Base-by-base conservation (phyloP, 2,113 vertebrate species). In the Dipodomys spectabilis region DNA sequence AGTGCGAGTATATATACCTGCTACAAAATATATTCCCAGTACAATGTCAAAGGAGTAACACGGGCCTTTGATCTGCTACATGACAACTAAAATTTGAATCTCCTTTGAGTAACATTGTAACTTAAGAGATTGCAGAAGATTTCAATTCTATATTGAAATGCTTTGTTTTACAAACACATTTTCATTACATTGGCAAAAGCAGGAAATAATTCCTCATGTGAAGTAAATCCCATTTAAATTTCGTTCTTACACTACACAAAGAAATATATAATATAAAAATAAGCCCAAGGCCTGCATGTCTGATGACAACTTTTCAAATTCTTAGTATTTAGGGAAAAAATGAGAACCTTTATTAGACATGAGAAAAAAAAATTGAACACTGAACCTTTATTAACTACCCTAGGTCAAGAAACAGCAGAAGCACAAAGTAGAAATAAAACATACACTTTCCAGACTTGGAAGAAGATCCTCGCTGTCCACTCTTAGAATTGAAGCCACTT, bases 401-500 rank as follows among this genome's bases (percentile, higher is more conserved):
- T 23, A 73, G 15, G 80, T 84, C 11, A 94, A 86, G 64, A 78
- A 90, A 65, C 4, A 77, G 2, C 18, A 85, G 5, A 68, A 79
- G 12, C 12, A 81, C 7, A 81, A 93, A 92, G 5, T 0, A 75
- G 49, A 57, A 90, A 60, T 13, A 88, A 75, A 5, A 97, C 98
- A 5, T 96, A 98, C 98, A 98, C 30, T 97, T 98, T 81, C 95
- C 97, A 75, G 98, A 98, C 69, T 98, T 97, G 96, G 98, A 98
- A 71, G 98, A 98, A 0, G 98, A 99, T 32, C 98, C 98, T 73
- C 98, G 97, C 94, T 99, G 99, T 71, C 99, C 98, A 96, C 98
- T 98, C 97, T 99, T 99, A 7, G 98, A 98, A 94, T 98, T 98
- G 97, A 99, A 99, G 95, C 98, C 98, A 96, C 98, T 99, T 97